Conservation (phyloP, 2,888 invertebrate genomes). For the Parochlus steinenii region DNA sequence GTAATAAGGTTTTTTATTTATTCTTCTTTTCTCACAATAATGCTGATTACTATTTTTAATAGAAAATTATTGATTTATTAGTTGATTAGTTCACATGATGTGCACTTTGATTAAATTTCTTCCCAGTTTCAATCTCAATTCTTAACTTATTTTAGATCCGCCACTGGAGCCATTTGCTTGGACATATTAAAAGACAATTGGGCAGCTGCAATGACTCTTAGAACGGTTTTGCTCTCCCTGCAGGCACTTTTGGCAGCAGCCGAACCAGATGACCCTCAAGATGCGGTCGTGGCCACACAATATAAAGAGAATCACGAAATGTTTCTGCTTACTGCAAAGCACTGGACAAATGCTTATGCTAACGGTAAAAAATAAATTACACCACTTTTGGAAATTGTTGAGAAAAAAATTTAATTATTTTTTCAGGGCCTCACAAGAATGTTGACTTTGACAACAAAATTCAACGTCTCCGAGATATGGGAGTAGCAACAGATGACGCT, state of each 20-base stretch:
- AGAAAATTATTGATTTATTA: too few species aligned
- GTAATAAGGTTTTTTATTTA: too few species aligned
- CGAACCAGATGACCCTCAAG: slow-evolving; percentile 87
- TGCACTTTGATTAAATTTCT: too few species aligned
- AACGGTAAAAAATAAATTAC: slow-evolving; percentile 40
- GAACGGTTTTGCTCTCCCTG: slow-evolving; percentile 86
- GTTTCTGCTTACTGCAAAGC: slow-evolving; percentile 79
- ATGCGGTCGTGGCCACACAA: slow-evolving; percentile 95
- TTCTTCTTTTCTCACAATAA: too few species aligned
- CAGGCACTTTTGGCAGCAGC: slow-evolving; percentile 89
- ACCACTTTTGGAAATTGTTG: slow-evolving; percentile 11
- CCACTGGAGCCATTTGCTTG: slow-evolving; percentile 95
- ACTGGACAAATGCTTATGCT: slow-evolving; percentile 94
- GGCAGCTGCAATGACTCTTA: slow-evolving; percentile 97
- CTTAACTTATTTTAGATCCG: too few species aligned
- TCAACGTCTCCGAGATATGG: slow-evolving; percentile 81
- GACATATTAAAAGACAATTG: slow-evolving; percentile 97
- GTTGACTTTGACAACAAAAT: slow-evolving; percentile 77
- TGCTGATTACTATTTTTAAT: too few species aligned
- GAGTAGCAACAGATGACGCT: slow-evolving; percentile 77
- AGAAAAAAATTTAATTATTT: slow-evolving; percentile 11
- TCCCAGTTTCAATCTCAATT: too few species aligned
- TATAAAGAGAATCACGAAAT: slow-evolving; percentile 77
- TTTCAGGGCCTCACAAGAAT: slow-evolving; percentile 51
- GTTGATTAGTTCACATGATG: too few species aligned